Evolutionary conservation across 2,797 vertebrate species (phyloP).

Genomic region (Myotis myotis): DNA sequence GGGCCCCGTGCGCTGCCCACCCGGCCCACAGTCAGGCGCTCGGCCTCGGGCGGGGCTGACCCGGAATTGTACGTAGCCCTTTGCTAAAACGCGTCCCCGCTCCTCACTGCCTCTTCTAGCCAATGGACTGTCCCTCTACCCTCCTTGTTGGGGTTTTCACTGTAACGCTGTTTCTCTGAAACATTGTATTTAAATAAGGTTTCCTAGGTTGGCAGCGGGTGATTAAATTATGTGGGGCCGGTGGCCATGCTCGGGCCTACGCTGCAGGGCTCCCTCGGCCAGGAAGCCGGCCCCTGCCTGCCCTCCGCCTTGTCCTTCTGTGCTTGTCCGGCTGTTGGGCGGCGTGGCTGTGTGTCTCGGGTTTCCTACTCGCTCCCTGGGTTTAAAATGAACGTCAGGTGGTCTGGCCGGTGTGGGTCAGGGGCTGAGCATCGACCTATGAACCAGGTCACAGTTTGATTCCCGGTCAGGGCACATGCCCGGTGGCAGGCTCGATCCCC

Average conservation of each 20-base stretch:
- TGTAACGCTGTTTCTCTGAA: slow-evolving; percentile 75
- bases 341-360: neutral
- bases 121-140: slow-evolving; percentile 65
- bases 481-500: too few relatives aligned
- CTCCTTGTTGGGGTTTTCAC: slow-evolving; percentile 78
- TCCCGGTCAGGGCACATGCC: too few relatives aligned
- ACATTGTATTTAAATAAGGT: slow-evolving; percentile 82
- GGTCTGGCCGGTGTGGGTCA: too few relatives aligned
- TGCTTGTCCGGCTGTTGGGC: neutral
- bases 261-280: too few relatives aligned
- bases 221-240: slow-evolving; percentile 78
- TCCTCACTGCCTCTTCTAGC: slow-evolving; percentile 70
- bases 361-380: neutral
- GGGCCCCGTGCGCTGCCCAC: too few relatives aligned
- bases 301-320: neutral
- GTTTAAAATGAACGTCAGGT: neutral
- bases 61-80: slow-evolving; percentile 68
- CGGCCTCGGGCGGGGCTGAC: too few relatives aligned
- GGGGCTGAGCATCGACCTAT: too few relatives aligned
- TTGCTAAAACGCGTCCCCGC: slow-evolving; percentile 38
- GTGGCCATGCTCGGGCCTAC: neutral
- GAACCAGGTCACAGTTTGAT: too few relatives aligned
- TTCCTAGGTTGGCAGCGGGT: slow-evolving; percentile 75
- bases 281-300: fast-evolving
- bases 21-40: too few relatives aligned